Conservation (phyloP, 2,113 vertebrate genomes). For the Argyrosomus japonicus region DNA sequence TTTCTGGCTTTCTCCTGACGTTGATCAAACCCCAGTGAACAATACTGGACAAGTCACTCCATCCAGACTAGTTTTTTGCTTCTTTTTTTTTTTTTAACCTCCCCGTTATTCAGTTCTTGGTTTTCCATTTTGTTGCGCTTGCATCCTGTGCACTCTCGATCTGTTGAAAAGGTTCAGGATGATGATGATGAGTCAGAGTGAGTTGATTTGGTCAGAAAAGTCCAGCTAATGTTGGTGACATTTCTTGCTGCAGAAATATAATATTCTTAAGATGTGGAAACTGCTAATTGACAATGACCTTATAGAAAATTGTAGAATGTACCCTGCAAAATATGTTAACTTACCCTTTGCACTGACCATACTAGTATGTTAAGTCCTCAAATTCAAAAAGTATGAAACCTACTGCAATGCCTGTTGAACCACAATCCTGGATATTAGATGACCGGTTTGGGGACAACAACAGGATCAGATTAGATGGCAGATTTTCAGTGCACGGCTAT, state of each 20-base stretch:
- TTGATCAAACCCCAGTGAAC: constrained; percentile 87
- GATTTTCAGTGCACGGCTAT: constrained; percentile 83
- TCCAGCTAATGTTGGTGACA: neutral
- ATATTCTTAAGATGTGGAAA: neutral
- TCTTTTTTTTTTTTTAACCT: constrained; percentile 43
- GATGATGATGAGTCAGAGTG: neutral
- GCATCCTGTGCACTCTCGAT: constrained; percentile 92
- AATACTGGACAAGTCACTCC: constrained; percentile 85
- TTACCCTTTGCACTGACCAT: neutral
- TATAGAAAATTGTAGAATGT: neutral
- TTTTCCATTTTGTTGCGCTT: constrained; percentile 80
- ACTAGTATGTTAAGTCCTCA: neutral
- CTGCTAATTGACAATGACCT: neutral
- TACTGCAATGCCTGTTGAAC: neutral
- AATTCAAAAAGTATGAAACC: neutral
- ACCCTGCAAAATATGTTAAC: neutral
- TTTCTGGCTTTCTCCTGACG: constrained; percentile 92
- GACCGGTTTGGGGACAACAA: neutral
- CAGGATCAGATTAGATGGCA: constrained; percentile 39
- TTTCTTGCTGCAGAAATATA: constrained; percentile 9
- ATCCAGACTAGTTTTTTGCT: constrained; percentile 78
- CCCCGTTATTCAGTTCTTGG: constrained; percentile 63
- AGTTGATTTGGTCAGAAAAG: neutral
- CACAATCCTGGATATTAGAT: neutral
- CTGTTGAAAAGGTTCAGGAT: constrained; percentile 78